A percentile compares a stretch with the other conserved stretches of the same genome.
Evolutionary conservation across 2,888 invertebrate genomes (phyloP).

Genomic region (Camptogramma bilineatum): DNA sequence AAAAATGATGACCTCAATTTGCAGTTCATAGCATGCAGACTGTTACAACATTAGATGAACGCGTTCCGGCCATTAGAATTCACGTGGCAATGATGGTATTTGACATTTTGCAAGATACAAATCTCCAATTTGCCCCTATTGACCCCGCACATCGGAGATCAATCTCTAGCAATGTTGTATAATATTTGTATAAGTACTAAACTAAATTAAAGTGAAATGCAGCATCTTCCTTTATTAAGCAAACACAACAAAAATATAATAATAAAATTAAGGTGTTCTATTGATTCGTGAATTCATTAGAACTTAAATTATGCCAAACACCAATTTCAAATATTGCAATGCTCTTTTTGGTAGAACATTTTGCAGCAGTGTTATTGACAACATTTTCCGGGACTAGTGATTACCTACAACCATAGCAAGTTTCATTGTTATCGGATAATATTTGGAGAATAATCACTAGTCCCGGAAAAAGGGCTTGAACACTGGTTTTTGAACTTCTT

Average conservation of each 20-base stretch:
- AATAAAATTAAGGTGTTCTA: too few species aligned
- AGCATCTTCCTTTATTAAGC: background rate
- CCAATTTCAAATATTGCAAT: too few species aligned
- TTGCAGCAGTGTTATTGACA: too few species aligned
- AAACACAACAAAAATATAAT: background rate
- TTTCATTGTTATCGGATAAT: too few species aligned
- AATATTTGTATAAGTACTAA: background rate
- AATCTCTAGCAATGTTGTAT: constrained; percentile 23
- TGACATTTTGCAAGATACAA: constrained; percentile 66
- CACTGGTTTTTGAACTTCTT: background rate
- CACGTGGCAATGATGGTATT: constrained; percentile 51
- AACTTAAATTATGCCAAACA: too few species aligned
- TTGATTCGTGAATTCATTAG: too few species aligned
- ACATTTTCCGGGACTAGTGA: too few species aligned
- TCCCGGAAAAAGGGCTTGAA: background rate
- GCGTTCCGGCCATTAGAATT: constrained; percentile 55
- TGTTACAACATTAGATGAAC: constrained; percentile 61
- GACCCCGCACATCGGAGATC: constrained; percentile 50
- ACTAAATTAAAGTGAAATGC: background rate
- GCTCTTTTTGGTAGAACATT: too few species aligned
- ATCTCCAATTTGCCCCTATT: constrained; percentile 59
- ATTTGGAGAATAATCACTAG: background rate
- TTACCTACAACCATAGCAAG: too few species aligned
- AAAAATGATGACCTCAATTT: constrained; percentile 63
- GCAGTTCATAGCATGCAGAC: constrained; percentile 45